Percentiles rank a stretch among this genome's conserved stretches.
Evolutionary conservation across 2,113 vertebrate genomes (phyloP).

Genomic region (Marcusenius ussheri): DNA sequence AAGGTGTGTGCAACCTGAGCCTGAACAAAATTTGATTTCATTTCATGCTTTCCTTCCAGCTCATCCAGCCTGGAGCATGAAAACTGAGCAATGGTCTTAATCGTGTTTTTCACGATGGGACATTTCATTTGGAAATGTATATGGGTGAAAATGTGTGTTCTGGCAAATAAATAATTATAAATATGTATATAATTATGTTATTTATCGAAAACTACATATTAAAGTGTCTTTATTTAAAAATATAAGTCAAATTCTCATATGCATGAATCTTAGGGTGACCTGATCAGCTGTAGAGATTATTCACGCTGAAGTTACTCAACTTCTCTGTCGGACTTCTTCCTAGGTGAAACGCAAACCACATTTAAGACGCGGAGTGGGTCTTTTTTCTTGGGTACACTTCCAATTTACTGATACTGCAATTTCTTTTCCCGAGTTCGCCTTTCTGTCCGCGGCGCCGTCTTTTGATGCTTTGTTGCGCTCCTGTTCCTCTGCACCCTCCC

Average conservation of each 20-base stretch:
- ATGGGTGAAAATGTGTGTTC: not conserved
- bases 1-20: not conserved
- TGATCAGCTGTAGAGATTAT: not conserved
- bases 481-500: constrained; percentile 49
- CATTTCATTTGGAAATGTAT: not conserved
- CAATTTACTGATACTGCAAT: not conserved
- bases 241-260: not conserved
- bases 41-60: constrained; percentile 6
- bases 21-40: constrained; percentile 7
- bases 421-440: not conserved
- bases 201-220: not conserved
- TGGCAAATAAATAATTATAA: not conserved
- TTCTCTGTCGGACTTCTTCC: not conserved
- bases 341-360: not conserved
- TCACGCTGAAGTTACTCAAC: constrained; percentile 3
- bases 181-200: not conserved
- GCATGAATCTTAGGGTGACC: not conserved
- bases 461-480: constrained; percentile 48
- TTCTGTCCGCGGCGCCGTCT: constrained; percentile 31
- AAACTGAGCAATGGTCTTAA: not conserved
- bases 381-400: not conserved
- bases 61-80: not conserved
- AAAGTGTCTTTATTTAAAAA: not conserved
- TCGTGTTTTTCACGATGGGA: not conserved
- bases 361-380: not conserved